phyloP scores from a whole-genome alignment of 2,888 invertebrate genomes.

The Rutpela maculata region DNA sequence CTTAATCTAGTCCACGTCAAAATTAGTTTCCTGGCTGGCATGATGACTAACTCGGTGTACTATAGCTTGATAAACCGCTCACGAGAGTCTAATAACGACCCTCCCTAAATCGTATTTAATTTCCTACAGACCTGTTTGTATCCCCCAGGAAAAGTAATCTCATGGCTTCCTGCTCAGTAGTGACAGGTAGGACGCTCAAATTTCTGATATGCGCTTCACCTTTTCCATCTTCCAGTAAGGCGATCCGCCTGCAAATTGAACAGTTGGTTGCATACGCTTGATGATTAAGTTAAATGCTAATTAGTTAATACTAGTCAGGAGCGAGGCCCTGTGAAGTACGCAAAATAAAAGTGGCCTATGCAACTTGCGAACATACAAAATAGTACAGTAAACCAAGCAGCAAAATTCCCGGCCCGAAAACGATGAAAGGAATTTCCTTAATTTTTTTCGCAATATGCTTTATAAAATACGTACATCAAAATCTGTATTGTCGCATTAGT shows the following conservation, averaged over 20 bases:
- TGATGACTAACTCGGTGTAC: neutral
- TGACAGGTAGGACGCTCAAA: conserved; percentile 73
- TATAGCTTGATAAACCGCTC: neutral
- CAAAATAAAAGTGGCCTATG: no score
- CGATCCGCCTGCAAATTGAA: conserved; percentile 70
- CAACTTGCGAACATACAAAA: no score
- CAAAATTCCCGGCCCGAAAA: no score
- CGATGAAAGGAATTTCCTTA: no score
- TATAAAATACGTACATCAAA: no score
- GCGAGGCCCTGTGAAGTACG: no score
- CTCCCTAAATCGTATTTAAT: conserved; percentile 22
- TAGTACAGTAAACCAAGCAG: no score
- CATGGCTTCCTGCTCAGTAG: conserved; percentile 75
- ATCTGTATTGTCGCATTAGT: no score
- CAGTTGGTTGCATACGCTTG: conserved; percentile 12
- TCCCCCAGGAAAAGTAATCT: conserved; percentile 75
- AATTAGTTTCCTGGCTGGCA: conserved; percentile 5
- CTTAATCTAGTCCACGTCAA: neutral
- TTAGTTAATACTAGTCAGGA: neutral
- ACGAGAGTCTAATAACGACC: conserved; percentile 13
- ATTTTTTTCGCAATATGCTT: no score
- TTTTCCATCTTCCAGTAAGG: conserved; percentile 74
- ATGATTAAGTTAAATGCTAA: neutral
- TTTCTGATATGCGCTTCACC: conserved; percentile 75
- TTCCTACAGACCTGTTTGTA: conserved; percentile 73